Conservation (phyloP, 2,797 vertebrate genomes). For the Brachyalestes nurse region DNA sequence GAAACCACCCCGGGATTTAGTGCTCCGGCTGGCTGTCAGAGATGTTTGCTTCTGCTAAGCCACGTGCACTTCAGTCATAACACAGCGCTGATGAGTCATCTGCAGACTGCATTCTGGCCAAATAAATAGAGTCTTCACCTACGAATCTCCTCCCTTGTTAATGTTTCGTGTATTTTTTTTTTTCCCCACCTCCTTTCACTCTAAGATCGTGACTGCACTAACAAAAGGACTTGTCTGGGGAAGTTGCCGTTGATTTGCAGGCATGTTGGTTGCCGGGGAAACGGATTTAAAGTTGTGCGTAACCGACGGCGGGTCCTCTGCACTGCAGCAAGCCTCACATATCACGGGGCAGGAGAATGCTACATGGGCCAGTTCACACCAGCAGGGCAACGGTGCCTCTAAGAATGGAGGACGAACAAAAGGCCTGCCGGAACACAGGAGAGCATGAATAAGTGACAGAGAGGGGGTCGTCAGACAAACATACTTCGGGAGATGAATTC, state of each 20-base stretch:
- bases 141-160: slow-evolving; percentile 39
- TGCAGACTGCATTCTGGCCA: slow-evolving; percentile 16
- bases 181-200: slow-evolving; percentile 59
- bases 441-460: background rate
- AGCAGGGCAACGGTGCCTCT: slow-evolving; percentile 15
- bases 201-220: slow-evolving; percentile 80
- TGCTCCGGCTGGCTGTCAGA: slow-evolving; percentile 12
- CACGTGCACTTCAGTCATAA: slow-evolving; percentile 28
- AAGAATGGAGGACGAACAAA: slow-evolving; percentile 13
- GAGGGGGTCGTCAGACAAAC: background rate
- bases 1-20: slow-evolving; percentile 33
- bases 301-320: slow-evolving; percentile 76
- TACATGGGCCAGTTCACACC: slow-evolving; percentile 40
- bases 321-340: slow-evolving; percentile 77
- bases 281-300: slow-evolving; percentile 80
- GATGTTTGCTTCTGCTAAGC: slow-evolving; percentile 24
- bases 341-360: slow-evolving; percentile 46
- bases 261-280: slow-evolving; percentile 83
- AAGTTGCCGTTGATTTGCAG: slow-evolving; percentile 81
- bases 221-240: slow-evolving; percentile 80
- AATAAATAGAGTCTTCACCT: slow-evolving; percentile 29
- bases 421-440: background rate
- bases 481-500: background rate
- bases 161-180: slow-evolving; percentile 34
- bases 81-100: slow-evolving; percentile 34